Evolutionary conservation across 2,888 invertebrate genomes (phyloP), one percentile per base, ranked within the genome.

Genomic region (Drosophila longiperda): DNA sequence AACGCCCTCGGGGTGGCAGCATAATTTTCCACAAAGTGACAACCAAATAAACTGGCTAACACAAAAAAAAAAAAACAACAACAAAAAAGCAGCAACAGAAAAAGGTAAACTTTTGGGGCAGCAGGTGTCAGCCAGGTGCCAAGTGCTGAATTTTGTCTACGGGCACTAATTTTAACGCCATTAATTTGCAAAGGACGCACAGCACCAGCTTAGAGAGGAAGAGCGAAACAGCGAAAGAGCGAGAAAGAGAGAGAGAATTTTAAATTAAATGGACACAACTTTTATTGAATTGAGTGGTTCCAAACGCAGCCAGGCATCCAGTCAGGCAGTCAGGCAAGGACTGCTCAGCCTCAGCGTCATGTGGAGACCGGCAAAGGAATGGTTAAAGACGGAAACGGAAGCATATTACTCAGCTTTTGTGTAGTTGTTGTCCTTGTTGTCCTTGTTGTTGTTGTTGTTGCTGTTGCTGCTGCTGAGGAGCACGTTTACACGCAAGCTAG

Each of bases 231-330:
- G 38, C 6, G 32, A 54, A 49, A 20, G 42, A 9, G n/a, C 11
- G 29, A 11, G 48, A 38, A 60, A 65, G 53, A 61, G 64, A 73
- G 69, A 73, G 73, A 57, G 78, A 85, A 83, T 88, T 89, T 89
- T 80, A 90, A 88, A 90, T 90, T 82, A 90, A 90, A 90, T 90
- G 91, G 83, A 90, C 90, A 82, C 89, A 90, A 87, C 69, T 90
- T 88, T 90, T 90, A 90, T 90, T 90, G 82, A 86, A 90, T 90
- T 87, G 85, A 81, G 78, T 76, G 73, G 71, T 68, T 59, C 66
- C 59, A 65, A 45, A 20, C 23, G 38, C 23, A 20, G 15, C n/a
- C n/a, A 36, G 34, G 7, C 29, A 5, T 54, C 29, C 17, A 57
- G 50, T 9, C n/a, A 36, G 38, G 29, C 42, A 26, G 29, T 32